Conservation (phyloP, 2,113 vertebrate species). For the Grallaria varia region DNA sequence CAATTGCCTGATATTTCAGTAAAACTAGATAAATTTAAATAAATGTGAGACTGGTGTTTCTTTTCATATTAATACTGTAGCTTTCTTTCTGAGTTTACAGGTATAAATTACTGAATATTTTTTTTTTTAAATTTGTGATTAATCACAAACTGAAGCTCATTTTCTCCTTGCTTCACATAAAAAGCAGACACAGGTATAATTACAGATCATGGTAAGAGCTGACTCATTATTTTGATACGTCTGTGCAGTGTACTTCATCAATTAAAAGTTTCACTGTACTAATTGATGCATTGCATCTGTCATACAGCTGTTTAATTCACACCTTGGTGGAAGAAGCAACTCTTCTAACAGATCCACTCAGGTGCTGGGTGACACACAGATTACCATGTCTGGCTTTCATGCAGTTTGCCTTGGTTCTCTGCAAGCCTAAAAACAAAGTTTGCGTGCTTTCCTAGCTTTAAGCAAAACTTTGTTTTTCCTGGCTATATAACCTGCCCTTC, state of each 20-base stretch:
- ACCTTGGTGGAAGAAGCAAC: not conserved
- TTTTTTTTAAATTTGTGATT: not conserved
- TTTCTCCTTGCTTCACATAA: not conserved
- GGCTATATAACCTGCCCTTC: not conserved
- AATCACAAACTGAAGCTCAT: not conserved
- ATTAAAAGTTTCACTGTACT: not conserved
- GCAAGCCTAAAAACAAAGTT: constrained; percentile 14
- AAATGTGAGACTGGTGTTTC: not conserved
- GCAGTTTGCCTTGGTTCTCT: not conserved
- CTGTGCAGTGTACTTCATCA: not conserved
- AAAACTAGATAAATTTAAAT: not conserved
- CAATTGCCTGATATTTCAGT: not conserved
- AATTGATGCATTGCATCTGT: not conserved
- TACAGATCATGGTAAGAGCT: not conserved
- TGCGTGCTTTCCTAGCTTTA: not conserved
- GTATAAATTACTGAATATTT: not conserved
- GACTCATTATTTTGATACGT: not conserved
- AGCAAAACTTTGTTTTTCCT: not conserved
- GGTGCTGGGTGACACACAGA: not conserved
- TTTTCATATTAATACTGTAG: not conserved
- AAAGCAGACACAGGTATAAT: not conserved
- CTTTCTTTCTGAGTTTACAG: not conserved
- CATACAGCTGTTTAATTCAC: not conserved
- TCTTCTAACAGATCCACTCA: not conserved
- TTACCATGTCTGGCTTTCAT: not conserved